Percentiles rank a stretch among this genome's conserved stretches.
Conservation (phyloP, 2,113 vertebrate species). For the Diadophis punctatus region DNA sequence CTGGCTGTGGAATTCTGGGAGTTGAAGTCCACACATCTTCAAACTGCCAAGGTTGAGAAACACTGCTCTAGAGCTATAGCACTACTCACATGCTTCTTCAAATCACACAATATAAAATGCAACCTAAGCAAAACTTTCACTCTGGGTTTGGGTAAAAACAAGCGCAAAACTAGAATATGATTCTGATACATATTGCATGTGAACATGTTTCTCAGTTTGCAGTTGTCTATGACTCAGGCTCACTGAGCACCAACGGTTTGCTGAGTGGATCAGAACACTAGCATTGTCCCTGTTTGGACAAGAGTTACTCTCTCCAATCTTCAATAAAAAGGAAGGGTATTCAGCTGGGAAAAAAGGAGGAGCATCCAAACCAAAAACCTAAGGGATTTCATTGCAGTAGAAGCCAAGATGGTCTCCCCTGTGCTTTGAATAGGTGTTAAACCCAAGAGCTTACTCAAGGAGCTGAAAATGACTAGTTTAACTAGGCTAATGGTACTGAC, state of each 20-base stretch:
- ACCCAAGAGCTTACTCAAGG: neutral
- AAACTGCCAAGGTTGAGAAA: too few relatives aligned
- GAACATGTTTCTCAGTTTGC: neutral
- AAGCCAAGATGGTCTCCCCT: neutral
- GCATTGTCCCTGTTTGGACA: neutral
- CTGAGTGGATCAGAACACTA: neutral
- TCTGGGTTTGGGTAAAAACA: neutral
- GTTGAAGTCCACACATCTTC: too few relatives aligned
- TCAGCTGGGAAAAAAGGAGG: neutral
- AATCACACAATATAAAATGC: neutral
- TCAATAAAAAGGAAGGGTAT: neutral
- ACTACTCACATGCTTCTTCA: neutral
- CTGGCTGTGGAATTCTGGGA: too few relatives aligned
- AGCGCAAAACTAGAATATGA: neutral
- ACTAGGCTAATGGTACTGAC: neutral
- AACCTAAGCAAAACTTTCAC: neutral
- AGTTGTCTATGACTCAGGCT: neutral
- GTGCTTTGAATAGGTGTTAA: neutral
- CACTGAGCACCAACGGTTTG: neutral
- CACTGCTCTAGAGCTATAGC: too few relatives aligned
- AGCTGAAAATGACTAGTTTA: neutral
- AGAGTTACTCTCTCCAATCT: neutral
- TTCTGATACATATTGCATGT: neutral
- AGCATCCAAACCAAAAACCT: neutral
- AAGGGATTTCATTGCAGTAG: neutral